Percentiles rank a stretch among this genome's conserved stretches.
Conservation (phyloP, 2,113 vertebrate species). For the Albula glossodonta region DNA sequence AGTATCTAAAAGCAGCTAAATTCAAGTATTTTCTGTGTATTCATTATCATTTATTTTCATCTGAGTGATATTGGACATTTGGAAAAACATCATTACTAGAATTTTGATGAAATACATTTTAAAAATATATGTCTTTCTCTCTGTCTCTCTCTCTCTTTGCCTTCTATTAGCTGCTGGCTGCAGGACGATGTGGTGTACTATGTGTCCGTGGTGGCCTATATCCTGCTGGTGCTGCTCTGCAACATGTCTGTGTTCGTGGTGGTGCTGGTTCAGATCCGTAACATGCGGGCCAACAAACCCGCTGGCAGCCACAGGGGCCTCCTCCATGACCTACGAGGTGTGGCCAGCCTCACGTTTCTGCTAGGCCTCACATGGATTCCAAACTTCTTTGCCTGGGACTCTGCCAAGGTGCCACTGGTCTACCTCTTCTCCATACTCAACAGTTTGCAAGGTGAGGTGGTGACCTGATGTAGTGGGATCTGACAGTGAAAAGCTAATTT, state of each 20-base stretch:
- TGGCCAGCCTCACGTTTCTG: slow-evolving; percentile 80
- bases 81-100: neutral
- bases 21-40: neutral
- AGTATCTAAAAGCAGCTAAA: neutral
- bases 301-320: slow-evolving; percentile 57
- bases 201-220: slow-evolving; percentile 79
- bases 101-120: too few relatives aligned
- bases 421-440: slow-evolving; percentile 87
- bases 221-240: slow-evolving; percentile 74
- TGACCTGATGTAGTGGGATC: neutral
- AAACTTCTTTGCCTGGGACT: slow-evolving; percentile 81
- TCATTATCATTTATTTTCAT: neutral
- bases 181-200: slow-evolving; percentile 75
- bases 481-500: neutral
- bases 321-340: slow-evolving; percentile 77
- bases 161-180: slow-evolving; percentile 82
- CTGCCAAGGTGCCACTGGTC: slow-evolving; percentile 72
- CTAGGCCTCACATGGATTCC: slow-evolving; percentile 85
- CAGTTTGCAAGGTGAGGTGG: slow-evolving; percentile 82
- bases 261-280: slow-evolving; percentile 80
- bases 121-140: neutral
- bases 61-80: neutral
- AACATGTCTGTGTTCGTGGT: slow-evolving; percentile 80
- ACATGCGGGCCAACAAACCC: slow-evolving; percentile 68
- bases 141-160: neutral